phyloP scores from a whole-genome alignment of 2,113 vertebrate genomes.

The Chaetodon auriga region DNA sequence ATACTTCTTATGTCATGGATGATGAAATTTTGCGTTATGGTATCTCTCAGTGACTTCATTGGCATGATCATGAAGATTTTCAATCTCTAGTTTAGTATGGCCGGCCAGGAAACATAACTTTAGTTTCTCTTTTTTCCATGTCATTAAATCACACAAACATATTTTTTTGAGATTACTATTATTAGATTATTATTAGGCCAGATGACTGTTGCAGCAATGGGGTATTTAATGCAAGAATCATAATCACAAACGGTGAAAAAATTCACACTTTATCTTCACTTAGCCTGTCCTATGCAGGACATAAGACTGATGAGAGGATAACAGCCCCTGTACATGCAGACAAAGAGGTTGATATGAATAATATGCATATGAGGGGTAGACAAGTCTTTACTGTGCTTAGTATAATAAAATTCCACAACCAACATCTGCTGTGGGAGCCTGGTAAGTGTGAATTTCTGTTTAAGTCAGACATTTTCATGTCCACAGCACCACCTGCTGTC shows the following conservation, averaged over 20 bases:
- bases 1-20: no score
- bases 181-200: no score
- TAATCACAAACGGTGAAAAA: background rate
- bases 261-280: background rate
- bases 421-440: background rate
- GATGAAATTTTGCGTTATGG: no score
- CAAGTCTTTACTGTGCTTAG: background rate
- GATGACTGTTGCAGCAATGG: background rate
- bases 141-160: background rate
- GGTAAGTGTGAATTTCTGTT: background rate
- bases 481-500: slow-evolving; percentile 43
- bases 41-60: no score
- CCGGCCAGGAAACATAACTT: background rate
- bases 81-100: no score
- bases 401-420: background rate
- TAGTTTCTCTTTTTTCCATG: background rate
- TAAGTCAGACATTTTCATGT: background rate
- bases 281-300: background rate
- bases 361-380: slow-evolving; percentile 3
- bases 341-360: background rate
- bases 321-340: slow-evolving; percentile 1
- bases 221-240: background rate
- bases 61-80: no score
- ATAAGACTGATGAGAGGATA: background rate
- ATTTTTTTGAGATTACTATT: background rate